These are phyloP conservation scores for Empis stercorea DNA, from an alignment of 2,888 invertebrate species.

Conservation along the genomic window DNA sequence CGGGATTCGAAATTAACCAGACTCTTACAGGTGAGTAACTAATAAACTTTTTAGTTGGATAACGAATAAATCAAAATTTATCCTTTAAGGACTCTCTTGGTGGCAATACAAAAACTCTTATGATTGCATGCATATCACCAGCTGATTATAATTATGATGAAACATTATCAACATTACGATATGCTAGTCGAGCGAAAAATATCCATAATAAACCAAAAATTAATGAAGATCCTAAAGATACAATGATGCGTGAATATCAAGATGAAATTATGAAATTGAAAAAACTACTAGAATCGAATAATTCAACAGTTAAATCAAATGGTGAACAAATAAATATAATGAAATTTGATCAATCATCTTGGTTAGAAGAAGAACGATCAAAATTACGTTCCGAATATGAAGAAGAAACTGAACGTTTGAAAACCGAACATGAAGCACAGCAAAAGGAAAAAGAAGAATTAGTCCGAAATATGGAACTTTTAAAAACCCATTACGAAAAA, in stretches of 20 bases:
- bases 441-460: slow-evolving; percentile 21
- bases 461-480: slow-evolving; percentile 18
- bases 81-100: slow-evolving; percentile 57
- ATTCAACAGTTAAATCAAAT: background rate
- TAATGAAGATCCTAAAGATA: slow-evolving; percentile 85
- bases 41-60: too few species aligned
- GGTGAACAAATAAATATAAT: slow-evolving; percentile 5
- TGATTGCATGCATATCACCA: slow-evolving; percentile 77
- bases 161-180: slow-evolving; percentile 66
- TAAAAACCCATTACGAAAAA: slow-evolving; percentile 20
- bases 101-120: slow-evolving; percentile 78
- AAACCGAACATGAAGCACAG: slow-evolving; percentile 22
- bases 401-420: slow-evolving; percentile 33
- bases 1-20: slow-evolving; percentile 77
- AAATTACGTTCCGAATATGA: slow-evolving; percentile 25
- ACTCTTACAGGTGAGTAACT: slow-evolving; percentile 46
- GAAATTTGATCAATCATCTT: background rate
- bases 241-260: slow-evolving; percentile 71
- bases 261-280: slow-evolving; percentile 61
- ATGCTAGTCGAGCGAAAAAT: slow-evolving; percentile 76
- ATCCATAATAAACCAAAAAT: slow-evolving; percentile 74
- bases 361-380: slow-evolving; percentile 37
- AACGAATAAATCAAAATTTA: background rate
- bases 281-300: slow-evolving; percentile 20
- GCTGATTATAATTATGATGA: slow-evolving; percentile 74